Conservation (phyloP, 1,140 invertebrate genomes). For the Drosophila nigromelanica region DNA sequence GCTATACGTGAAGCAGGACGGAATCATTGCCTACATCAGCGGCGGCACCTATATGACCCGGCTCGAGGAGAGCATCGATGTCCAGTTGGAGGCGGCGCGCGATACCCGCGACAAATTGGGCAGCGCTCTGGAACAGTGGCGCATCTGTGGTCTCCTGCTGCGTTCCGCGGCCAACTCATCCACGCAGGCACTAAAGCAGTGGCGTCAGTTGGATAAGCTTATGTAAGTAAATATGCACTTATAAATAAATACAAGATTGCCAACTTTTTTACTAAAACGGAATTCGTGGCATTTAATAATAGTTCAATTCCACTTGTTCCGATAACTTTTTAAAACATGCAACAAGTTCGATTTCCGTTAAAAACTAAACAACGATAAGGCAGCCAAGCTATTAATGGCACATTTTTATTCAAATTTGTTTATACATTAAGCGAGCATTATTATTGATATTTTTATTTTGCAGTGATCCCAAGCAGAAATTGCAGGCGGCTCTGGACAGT, state of each 20-base stretch:
- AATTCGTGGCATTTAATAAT: background rate
- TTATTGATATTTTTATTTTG: background rate
- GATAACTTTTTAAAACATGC: background rate
- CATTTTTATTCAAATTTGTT: too few relatives aligned
- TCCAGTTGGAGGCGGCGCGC: constrained; percentile 76
- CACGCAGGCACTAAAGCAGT: constrained; percentile 69
- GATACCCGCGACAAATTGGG: constrained; percentile 78
- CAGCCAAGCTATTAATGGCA: too few relatives aligned
- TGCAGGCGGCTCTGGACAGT: constrained; percentile 71
- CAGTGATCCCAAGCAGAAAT: constrained; percentile 73
- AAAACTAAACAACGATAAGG: background rate
- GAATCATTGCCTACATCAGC: constrained; percentile 79
- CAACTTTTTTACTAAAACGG: too few relatives aligned
- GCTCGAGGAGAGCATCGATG: constrained; percentile 75
- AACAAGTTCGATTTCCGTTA: background rate
- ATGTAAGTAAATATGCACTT: constrained; percentile 48
- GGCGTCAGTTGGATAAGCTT: constrained; percentile 55
- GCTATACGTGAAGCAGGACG: constrained; percentile 78
- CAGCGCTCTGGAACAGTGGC: constrained; percentile 80
- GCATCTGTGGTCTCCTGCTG: constrained; percentile 74
- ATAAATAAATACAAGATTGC: background rate
- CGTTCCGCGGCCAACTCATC: constrained; percentile 70
- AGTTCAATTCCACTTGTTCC: background rate
- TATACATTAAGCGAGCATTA: too few relatives aligned
- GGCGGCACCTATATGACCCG: constrained; percentile 79